phyloP scores from a whole-genome alignment of 2,797 vertebrate genomes.

The Cryptoblepharus egeriae region DNA sequence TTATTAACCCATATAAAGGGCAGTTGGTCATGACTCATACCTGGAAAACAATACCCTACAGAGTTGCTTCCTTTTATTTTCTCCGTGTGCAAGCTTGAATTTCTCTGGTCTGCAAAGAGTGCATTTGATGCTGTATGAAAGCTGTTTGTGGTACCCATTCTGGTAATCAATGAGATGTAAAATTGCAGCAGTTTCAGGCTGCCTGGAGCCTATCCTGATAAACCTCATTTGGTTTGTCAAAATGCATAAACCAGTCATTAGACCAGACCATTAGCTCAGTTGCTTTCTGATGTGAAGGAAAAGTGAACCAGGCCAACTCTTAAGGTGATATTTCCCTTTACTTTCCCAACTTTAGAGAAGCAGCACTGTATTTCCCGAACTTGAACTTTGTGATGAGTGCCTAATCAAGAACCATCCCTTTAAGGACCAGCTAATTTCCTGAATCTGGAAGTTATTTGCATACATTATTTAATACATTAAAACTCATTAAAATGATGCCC shows the following conservation, averaged over 20 bases:
- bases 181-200: constrained; percentile 70
- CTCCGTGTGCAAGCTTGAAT: constrained; percentile 15
- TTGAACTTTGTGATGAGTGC: not conserved
- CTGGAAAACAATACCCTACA: not conserved
- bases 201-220: constrained; percentile 70
- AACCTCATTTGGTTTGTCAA: constrained; percentile 70
- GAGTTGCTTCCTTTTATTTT: constrained; percentile 37
- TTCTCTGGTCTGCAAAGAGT: constrained; percentile 38
- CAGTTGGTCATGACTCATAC: constrained; percentile 45
- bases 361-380: not conserved
- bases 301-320: constrained; percentile 57
- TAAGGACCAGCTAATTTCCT: not conserved
- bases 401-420: not conserved
- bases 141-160: constrained; percentile 62
- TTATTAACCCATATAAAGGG: constrained; percentile 59
- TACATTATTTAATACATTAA: no score
- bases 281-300: constrained; percentile 51
- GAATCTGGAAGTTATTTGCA: not conserved
- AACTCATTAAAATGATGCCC: not conserved
- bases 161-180: constrained; percentile 74
- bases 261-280: constrained; percentile 60
- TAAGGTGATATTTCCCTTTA: constrained; percentile 58
- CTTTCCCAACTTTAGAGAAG: constrained; percentile 46
- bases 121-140: constrained; percentile 50
- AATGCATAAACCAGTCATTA: constrained; percentile 68